phyloP scores from a whole-genome alignment of 2,113 vertebrate genomes.

The Regulus satrapa region DNA sequence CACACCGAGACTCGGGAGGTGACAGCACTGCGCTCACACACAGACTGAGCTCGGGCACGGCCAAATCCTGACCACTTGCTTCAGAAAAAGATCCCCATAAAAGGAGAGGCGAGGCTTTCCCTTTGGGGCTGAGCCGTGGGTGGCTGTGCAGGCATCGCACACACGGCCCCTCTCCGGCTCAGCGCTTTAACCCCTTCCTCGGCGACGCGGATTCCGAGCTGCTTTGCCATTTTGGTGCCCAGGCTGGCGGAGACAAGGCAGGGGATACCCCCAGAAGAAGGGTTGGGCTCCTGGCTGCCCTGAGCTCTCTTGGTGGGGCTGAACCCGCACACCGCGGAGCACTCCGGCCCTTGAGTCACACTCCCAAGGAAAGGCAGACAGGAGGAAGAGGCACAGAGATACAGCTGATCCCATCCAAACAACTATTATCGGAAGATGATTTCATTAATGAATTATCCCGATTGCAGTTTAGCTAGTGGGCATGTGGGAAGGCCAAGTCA shows the following conservation, averaged over 20 bases:
- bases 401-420: neutral
- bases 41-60: neutral
- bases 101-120: slow-evolving; percentile 19
- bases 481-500: neutral
- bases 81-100: slow-evolving; percentile 23
- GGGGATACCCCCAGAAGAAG: neutral
- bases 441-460: slow-evolving; percentile 25
- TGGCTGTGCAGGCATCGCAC: neutral
- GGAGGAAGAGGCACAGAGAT: neutral
- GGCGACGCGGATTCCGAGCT: neutral
- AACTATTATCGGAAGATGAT: slow-evolving; percentile 5
- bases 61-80: neutral
- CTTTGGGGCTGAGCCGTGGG: neutral
- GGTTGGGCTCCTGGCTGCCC: neutral
- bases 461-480: neutral
- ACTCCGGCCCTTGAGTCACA: neutral
- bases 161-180: neutral
- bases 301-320: neutral
- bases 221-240: neutral
- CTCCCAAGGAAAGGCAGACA: neutral
- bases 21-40: neutral
- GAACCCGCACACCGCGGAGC: too few relatives aligned
- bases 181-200: neutral
- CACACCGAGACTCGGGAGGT: accelerated
- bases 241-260: accelerated